These are phyloP conservation scores for Triplophysa tibetana DNA, from an alignment of 2,113 vertebrate species.

Conservation along the genomic window DNA sequence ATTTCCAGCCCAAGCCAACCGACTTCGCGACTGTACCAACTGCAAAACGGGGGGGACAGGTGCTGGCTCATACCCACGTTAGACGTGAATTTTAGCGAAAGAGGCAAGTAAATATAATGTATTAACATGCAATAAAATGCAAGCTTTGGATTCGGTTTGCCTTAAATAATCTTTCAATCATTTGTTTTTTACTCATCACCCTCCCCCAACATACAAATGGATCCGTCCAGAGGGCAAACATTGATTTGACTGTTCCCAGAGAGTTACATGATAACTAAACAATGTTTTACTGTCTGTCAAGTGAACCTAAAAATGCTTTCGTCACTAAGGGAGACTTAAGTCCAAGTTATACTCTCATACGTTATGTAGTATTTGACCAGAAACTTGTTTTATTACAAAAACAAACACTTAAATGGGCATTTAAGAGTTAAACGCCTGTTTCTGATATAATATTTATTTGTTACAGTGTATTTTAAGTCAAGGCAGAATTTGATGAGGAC, in stretches of 20 bases:
- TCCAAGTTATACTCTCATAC: background rate
- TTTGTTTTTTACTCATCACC: background rate
- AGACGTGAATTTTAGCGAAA: too few relatives aligned
- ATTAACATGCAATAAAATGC: background rate
- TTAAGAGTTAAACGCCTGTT: background rate
- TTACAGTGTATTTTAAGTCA: background rate
- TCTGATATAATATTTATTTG: background rate
- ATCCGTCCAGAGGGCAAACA: constrained; percentile 48
- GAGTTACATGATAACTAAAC: constrained; percentile 51
- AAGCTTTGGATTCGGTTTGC: background rate
- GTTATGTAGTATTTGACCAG: background rate
- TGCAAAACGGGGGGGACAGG: background rate
- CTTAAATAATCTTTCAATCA: background rate
- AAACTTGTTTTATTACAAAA: background rate
- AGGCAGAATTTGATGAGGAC: background rate
- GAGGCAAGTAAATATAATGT: too few relatives aligned
- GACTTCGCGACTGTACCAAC: constrained; percentile 56
- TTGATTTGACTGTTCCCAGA: constrained; percentile 62
- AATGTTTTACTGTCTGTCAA: constrained; percentile 14
- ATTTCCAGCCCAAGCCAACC: constrained; percentile 55
- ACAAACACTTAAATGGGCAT: background rate
- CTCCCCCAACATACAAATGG: constrained; percentile 38
- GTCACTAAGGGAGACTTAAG: background rate
- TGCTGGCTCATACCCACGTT: background rate
- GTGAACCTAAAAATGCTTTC: background rate